Conservation (phyloP, 2,888 invertebrate genomes). For the Napeogenes inachia region DNA sequence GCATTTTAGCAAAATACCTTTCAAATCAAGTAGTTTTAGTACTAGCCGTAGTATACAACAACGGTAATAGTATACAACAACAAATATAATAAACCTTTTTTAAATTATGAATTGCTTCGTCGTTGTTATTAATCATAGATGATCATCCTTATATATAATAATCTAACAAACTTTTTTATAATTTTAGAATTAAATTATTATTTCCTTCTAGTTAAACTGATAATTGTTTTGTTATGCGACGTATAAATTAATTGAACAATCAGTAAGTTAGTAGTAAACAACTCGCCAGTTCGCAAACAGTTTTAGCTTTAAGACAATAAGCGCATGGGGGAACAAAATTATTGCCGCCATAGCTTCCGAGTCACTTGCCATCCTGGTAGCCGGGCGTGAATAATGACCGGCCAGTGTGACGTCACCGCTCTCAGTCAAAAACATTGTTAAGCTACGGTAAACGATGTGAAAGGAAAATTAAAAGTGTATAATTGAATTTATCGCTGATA, state of each 20-base stretch:
- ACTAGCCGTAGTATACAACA: too few species aligned
- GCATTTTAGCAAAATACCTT: too few species aligned
- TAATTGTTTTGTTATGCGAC: background rate
- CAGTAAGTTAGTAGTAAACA: background rate
- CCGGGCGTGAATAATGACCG: slow-evolving; percentile 51
- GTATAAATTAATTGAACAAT: background rate
- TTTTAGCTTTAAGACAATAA: slow-evolving; percentile 11
- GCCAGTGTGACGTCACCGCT: slow-evolving; percentile 37
- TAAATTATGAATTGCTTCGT: too few species aligned
- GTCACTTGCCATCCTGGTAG: slow-evolving; percentile 51
- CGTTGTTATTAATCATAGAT: too few species aligned
- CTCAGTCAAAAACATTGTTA: slow-evolving; percentile 19
- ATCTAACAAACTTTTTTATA: too few species aligned
- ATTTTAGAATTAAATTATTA: too few species aligned
- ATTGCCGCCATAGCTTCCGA: slow-evolving; percentile 70
- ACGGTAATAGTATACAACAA: too few species aligned
- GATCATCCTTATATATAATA: too few species aligned
- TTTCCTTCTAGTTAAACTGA: too few species aligned
- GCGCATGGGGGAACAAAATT: slow-evolving; percentile 51
- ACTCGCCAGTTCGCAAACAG: slow-evolving; percentile 4
- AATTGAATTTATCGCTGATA: background rate
- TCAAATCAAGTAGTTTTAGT: too few species aligned
- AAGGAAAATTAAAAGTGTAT: background rate
- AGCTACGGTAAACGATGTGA: background rate
- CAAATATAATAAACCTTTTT: too few species aligned